These are phyloP conservation scores for Antennarius maculatus DNA, from an alignment of 2,797 vertebrate genomes.

Conservation along the genomic window DNA sequence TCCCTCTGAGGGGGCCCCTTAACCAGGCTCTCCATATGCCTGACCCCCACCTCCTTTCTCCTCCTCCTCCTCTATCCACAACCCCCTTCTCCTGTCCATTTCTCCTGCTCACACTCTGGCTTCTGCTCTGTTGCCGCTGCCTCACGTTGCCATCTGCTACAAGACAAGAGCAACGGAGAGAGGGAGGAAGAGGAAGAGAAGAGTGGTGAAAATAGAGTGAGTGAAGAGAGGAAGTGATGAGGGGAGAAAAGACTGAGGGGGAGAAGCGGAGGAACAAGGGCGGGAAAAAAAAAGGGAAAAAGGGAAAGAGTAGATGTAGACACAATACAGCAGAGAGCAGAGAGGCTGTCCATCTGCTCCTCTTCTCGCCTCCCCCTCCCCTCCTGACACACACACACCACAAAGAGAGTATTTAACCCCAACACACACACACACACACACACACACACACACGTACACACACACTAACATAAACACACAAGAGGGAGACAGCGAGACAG, in stretches of 20 bases:
- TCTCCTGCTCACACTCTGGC: constrained; percentile 89
- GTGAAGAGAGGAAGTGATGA: constrained; percentile 58
- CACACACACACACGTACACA: constrained; percentile 22
- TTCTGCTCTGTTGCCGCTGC: constrained; percentile 85
- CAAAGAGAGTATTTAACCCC: constrained; percentile 94
- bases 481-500: constrained; percentile 31
- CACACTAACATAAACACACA: constrained; percentile 15
- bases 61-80: constrained; percentile 87
- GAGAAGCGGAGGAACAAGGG: constrained; percentile 59
- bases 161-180: constrained; percentile 84
- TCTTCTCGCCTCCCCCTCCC: constrained; percentile 74
- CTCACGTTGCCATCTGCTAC: constrained; percentile 96
- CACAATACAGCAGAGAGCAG: constrained; percentile 84
- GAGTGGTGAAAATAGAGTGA: constrained; percentile 69
- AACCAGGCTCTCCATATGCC: constrained; percentile 99
- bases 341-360: constrained; percentile 91
- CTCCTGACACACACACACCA: constrained; percentile 84
- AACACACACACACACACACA: constrained; percentile 71
- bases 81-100: constrained; percentile 87
- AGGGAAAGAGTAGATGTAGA: constrained; percentile 74
- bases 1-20: constrained; percentile 91
- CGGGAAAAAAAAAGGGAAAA: constrained; percentile 67
- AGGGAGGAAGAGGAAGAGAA: constrained; percentile 72
- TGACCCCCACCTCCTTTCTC: constrained; percentile 85
- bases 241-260: constrained; percentile 53